Evolutionary conservation across 1,140 invertebrate genomes (phyloP).

Genomic region (Oedothorax gibbosus): DNA sequence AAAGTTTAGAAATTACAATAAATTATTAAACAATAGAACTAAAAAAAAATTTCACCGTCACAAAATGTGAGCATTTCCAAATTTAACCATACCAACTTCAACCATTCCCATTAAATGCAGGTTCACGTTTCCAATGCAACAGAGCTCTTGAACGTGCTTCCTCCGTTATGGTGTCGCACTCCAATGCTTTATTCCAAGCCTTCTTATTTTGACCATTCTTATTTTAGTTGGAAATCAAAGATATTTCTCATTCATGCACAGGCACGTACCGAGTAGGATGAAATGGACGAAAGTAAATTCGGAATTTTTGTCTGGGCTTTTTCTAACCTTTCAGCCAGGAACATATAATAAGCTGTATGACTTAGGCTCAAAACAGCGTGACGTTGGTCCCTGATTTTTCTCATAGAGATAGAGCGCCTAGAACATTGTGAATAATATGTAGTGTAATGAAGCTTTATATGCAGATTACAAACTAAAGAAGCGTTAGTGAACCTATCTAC

Average conservation of each 20-base stretch:
- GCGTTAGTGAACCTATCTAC: too few relatives aligned
- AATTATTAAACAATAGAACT: too few relatives aligned
- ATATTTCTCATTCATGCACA: conserved; percentile 31
- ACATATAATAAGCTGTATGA: too few relatives aligned
- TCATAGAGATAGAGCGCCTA: too few relatives aligned
- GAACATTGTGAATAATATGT: too few relatives aligned
- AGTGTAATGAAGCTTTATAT: too few relatives aligned
- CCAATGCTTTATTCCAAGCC: conserved; percentile 26
- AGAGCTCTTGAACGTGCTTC: conserved; percentile 10
- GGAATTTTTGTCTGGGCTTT: not conserved
- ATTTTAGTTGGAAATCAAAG: conserved; percentile 22
- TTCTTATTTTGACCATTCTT: conserved; percentile 3
- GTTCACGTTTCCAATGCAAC: conserved; percentile 11
- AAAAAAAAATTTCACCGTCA: not conserved
- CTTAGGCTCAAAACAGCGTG: too few relatives aligned
- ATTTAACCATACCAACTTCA: conserved; percentile 21
- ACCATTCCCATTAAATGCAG: conserved; percentile 21
- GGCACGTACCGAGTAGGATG: conserved; percentile 14
- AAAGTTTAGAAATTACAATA: too few relatives aligned
- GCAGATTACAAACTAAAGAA: too few relatives aligned
- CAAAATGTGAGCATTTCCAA: conserved; percentile 9
- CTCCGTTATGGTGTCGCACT: not conserved
- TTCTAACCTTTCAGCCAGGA: too few relatives aligned
- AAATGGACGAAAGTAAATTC: conserved; percentile 12
- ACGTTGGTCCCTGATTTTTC: too few relatives aligned